Base-by-base conservation (phyloP, 2,113 vertebrate genomes). In the Peromyscus leucopus region DNA sequence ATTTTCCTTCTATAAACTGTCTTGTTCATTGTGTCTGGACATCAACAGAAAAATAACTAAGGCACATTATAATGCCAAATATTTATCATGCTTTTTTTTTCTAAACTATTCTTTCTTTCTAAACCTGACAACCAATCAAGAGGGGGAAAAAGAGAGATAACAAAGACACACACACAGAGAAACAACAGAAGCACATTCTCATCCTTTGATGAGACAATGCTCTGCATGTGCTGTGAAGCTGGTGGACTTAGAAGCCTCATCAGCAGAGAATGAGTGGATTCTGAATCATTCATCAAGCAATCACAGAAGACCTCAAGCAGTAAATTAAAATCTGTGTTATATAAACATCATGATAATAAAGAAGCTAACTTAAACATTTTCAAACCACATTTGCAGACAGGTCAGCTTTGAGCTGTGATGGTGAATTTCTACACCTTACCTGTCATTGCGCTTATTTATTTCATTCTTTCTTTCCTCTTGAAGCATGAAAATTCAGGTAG, bases 401-500 rank as follows among this genome's bases (percentile, higher is more conserved):
- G 72, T 86, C 31, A 21, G 26, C 85, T 46, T 88, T 76, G 42
- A 69, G 26, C 17, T 48, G 8, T 33, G 9, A 91, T 48, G 46
- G 39, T 55, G 28, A 51, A 28, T 4, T 82, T 90, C 91, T 16
- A 15, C 21, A 24, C 91, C 65, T 65, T 74, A 46, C 21, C 48
- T 69, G 28, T 33, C 22, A 67, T 72, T 74, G 39, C 24, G 28
- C 31, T 93, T 65, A 19, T 46, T 93, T 55, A 84, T 48, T 94
- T 92, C n/a, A 42, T 91, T 91, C n/a, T 79, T 10, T 86, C 42
- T 90, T 74, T 92, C 76, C 75, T 95, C 36, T 48, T 75, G 84
- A 95, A 93, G 79, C 74, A 89, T 95, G 76, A 72, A 96, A 75
- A 85, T 75, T 24, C 89, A 79, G 71, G 84, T 26, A 90, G 69